phyloP scores from a whole-genome alignment of 2,797 vertebrate genomes.

The Rhinogobio ventralis region DNA sequence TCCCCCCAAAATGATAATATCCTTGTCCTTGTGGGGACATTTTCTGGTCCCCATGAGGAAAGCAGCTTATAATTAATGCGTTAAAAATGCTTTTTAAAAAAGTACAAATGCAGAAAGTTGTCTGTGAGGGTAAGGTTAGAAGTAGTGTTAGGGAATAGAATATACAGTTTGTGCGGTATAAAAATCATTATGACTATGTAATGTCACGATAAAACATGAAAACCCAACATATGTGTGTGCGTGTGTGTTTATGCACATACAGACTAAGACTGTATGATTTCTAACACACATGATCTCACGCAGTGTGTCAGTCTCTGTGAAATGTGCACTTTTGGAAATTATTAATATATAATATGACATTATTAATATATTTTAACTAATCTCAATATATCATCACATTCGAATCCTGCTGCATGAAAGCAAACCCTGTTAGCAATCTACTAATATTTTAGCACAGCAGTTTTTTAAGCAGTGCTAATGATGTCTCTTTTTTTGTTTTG shows the following conservation, averaged over 20 bases:
- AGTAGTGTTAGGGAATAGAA: too few relatives aligned
- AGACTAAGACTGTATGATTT: too few relatives aligned
- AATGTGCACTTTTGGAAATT: slow-evolving; percentile 21
- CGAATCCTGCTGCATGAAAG: slow-evolving; percentile 11
- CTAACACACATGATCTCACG: not conserved
- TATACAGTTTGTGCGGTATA: too few relatives aligned
- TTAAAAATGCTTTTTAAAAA: too few relatives aligned
- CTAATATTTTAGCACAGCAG: slow-evolving; percentile 40
- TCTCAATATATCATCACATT: slow-evolving; percentile 24
- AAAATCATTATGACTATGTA: not conserved
- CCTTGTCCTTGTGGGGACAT: too few relatives aligned
- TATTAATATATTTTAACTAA: slow-evolving; percentile 43
- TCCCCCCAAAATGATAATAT: too few relatives aligned
- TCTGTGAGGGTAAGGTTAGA: too few relatives aligned
- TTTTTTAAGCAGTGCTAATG: slow-evolving; percentile 72
- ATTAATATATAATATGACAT: not conserved
- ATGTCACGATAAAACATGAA: not conserved
- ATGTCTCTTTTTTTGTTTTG: slow-evolving; percentile 79
- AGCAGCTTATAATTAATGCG: too few relatives aligned
- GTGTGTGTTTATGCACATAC: too few relatives aligned
- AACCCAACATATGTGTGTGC: not conserved
- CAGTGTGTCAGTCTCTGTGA: not conserved
- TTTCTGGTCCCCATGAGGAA: too few relatives aligned
- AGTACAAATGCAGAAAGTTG: too few relatives aligned
- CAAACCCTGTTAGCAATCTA: slow-evolving; percentile 34